These are phyloP conservation scores for Drosophila watanabei DNA, from an alignment of 1,140 invertebrate genomes.

Conservation along the genomic window DNA sequence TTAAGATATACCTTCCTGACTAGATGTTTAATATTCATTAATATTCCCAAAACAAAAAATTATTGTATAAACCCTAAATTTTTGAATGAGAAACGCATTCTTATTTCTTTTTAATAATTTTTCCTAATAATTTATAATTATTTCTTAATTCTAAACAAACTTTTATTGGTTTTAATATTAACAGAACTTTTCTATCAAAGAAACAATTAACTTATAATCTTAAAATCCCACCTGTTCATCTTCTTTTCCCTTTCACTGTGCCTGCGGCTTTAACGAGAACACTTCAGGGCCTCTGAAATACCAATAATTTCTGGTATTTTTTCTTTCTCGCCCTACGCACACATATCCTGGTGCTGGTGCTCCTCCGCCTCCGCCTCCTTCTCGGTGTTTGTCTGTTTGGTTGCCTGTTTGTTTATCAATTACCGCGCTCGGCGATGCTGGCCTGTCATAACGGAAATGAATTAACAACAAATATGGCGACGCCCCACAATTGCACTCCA, in stretches of 20 bases:
- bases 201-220: not conserved
- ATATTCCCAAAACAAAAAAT: too few species aligned
- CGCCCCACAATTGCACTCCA: conserved; percentile 22
- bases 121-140: too few species aligned
- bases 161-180: not conserved
- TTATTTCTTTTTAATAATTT: too few species aligned
- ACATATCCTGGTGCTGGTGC: conserved; percentile 9
- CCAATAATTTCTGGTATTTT: conserved; percentile 55
- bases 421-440: conserved; percentile 54
- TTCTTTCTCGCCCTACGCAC: conserved; percentile 24
- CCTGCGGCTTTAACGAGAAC: conserved; percentile 25
- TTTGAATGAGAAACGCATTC: too few species aligned
- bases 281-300: conserved; percentile 23
- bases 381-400: conserved; percentile 42
- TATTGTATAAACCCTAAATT: too few species aligned
- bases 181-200: not conserved
- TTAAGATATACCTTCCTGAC: too few species aligned
- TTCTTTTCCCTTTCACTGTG: conserved; percentile 35
- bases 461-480: conserved; percentile 76
- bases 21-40: too few species aligned
- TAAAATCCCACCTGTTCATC: not conserved
- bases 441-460: conserved; percentile 78
- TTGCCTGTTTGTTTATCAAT: conserved; percentile 77
- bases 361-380: not conserved
- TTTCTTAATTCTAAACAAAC: too few species aligned